Base-by-base conservation (phyloP, 1,140 invertebrate genomes). In the Cataglyphis hispanica region DNA sequence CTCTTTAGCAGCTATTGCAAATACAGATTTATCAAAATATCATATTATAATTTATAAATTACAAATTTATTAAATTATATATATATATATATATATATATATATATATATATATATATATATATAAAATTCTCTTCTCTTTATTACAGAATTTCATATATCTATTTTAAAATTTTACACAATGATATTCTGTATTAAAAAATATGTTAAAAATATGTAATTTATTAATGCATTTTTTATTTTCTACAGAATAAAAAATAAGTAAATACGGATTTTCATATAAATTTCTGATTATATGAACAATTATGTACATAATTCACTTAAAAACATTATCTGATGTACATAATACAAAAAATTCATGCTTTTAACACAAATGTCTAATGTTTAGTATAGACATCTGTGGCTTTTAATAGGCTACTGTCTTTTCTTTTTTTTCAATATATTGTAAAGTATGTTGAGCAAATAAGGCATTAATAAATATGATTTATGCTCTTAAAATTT, bases 341-440 rank as follows among this genome's bases (percentile, higher is more conserved):
- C 75, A 83, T 80, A 75, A 69, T 75, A 67, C 58, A 88, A 88
- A 86, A 63, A 50, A 87, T 78, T 83, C 31, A 13, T 46, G 34
- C 7, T 86, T 50, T 72, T 11, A 31, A 64, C n/a, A n/a, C n/a
- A n/a, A n/a, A n/a, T n/a, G n/a, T n/a, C n/a, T n/a, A n/a, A n/a
- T n/a, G n/a, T n/a, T n/a, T n/a, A n/a, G n/a, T n/a, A n/a, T n/a
- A n/a, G n/a, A n/a, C n/a, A n/a, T n/a, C n/a, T n/a, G n/a, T n/a
- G n/a, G n/a, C n/a, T n/a, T n/a, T n/a, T 56, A 19, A 53, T 69
- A 34, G 31, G 13, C 46, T 75, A 61, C 58, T n/a, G 43, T 46
- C 66, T 46, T 13, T 4, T 0, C 58, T 50, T 19, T 19, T 50
- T 34, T 74, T 78, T 80, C 31, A 86, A 77, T 69, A 13, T 77